Evolutionary conservation across 2,113 vertebrate species (phyloP).

Genomic region (Zingel zingel): DNA sequence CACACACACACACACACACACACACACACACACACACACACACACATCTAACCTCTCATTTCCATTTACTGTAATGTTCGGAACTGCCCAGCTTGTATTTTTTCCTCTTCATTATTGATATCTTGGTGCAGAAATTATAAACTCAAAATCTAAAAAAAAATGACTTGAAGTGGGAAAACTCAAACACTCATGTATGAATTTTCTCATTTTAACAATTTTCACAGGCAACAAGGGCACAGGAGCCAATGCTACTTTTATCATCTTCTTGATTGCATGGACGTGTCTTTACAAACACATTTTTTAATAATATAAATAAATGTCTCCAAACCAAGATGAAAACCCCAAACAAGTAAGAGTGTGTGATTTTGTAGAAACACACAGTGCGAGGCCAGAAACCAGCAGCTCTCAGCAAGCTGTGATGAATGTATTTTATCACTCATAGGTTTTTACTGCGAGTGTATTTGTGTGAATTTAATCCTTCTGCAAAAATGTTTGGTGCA

Average conservation of each 20-base stretch:
- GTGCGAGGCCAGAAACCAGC: slow-evolving; percentile 23
- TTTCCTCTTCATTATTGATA: background rate
- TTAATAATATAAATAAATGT: background rate
- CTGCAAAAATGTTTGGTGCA: slow-evolving; percentile 6
- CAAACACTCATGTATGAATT: background rate
- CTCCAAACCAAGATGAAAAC: background rate
- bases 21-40: slow-evolving; percentile 4
- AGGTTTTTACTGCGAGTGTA: slow-evolving; percentile 24
- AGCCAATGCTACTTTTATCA: background rate
- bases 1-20: slow-evolving; percentile 3
- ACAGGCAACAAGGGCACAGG: no score
- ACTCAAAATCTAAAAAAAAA: background rate
- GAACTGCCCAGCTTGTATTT: background rate
- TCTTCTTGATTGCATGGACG: background rate
- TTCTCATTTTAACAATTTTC: background rate
- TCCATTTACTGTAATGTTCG: background rate
- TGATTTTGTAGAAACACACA: background rate
- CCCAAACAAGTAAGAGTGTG: background rate
- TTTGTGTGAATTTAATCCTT: slow-evolving; percentile 16
- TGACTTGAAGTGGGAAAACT: background rate
- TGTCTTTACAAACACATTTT: background rate
- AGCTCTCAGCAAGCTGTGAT: slow-evolving; percentile 45
- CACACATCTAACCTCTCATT: background rate
- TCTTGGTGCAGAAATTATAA: background rate
- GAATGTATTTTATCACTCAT: slow-evolving; percentile 17